Percentiles rank a stretch among this genome's conserved stretches.
Conservation (phyloP, 2,888 invertebrate genomes). For the Heliconius ismenius region DNA sequence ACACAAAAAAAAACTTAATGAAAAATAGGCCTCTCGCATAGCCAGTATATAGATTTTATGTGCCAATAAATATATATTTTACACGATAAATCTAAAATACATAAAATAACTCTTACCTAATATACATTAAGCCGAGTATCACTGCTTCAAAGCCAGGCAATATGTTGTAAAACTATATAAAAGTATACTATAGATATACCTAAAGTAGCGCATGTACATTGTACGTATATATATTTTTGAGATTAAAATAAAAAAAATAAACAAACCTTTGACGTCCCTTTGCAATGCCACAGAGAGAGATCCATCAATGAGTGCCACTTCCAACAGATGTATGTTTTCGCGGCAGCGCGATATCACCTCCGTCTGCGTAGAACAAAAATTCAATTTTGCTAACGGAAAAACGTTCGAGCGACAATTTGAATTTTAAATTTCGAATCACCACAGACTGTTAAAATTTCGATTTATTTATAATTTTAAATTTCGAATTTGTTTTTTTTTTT, state of each 20-base stretch:
- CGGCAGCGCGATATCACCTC: constrained; percentile 93
- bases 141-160: background rate
- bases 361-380: constrained; percentile 83
- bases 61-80: no score
- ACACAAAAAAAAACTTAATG: background rate
- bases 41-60: background rate
- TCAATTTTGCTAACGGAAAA: constrained; percentile 49
- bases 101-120: no score
- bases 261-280: constrained; percentile 84
- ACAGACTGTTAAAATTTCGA: constrained; percentile 19
- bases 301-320: constrained; percentile 83
- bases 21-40: background rate
- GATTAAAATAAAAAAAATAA: constrained; percentile 20
- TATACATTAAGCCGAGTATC: no score
- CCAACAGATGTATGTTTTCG: constrained; percentile 91
- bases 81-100: no score
- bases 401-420: constrained; percentile 36
- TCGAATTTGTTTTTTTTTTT: background rate
- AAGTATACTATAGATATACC: background rate
- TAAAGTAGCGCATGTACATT: background rate
- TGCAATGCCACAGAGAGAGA: constrained; percentile 79
- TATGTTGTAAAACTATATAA: background rate
- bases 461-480: constrained; percentile 17
- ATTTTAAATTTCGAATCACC: constrained; percentile 21
- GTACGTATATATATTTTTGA: background rate